Evolutionary conservation across 2,113 vertebrate genomes (phyloP), one percentile per base, ranked within the genome.

Genomic region (Numenius arquata): DNA sequence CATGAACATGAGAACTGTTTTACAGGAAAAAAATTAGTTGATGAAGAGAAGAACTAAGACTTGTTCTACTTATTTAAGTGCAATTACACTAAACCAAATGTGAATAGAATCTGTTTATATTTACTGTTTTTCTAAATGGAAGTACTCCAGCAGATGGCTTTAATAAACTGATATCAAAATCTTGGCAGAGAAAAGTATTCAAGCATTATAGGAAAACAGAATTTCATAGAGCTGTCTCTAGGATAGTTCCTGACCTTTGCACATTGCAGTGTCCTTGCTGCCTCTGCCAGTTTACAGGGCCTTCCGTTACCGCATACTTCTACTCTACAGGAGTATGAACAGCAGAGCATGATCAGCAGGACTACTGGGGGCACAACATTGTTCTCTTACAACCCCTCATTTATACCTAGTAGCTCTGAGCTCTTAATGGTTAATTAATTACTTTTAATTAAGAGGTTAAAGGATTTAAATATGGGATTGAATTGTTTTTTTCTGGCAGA

Each of bases 401-500:
- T 78, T 84, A 43, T 50, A 30, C 23, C 15, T 48, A 59, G 32
- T 22, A 78, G 36, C 56, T 74, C 63, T 67, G 56, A 92, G 65
- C 56, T 71, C 56, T 92, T 90, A 71, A 77, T 74, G 63, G 73
- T 93, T 94, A 80, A 88, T 79, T 92, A 83, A 84, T 81, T 93
- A 75, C 26, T 29, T 92, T 88, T 92, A 88, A 92, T 89, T 84
- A 86, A 88, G 76, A 45, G 22, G 40, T 58, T 94, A 86, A 92
- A 74, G 59, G 50, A 88, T 92, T 80, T 96, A 71, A 86, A 80
- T 84, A 63, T 50, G 59, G 47, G 67, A 86, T 74, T 89, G 65
- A 79, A 90, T 94, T 92, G 68, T 87, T 88, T 82, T 34, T 79
- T 18, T 74, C 47, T 93, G 47, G 56, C 56, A 38, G n/a, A n/a